These are phyloP conservation scores for Halesus radiatus DNA, from an alignment of 1,140 invertebrate species.

Conservation along the genomic window DNA sequence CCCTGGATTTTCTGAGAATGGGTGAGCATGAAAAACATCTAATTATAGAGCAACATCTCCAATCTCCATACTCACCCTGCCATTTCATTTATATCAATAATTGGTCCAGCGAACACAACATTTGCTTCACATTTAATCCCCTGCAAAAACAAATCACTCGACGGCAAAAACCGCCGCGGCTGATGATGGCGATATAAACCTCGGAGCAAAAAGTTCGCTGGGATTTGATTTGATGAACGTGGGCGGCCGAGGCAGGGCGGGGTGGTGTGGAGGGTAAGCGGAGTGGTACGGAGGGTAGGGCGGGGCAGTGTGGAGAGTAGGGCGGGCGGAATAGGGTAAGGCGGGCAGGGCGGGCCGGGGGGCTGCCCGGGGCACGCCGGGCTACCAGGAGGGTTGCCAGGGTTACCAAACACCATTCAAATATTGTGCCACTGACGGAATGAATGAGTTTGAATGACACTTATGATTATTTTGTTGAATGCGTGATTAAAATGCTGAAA, in stretches of 20 bases:
- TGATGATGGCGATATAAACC: conserved; percentile 12
- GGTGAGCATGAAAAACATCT: no score
- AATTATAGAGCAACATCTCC: no score
- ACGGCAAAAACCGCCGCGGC: conserved; percentile 13
- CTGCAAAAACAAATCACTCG: conserved; percentile 31
- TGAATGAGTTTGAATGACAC: no score
- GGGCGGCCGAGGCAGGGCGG: neutral
- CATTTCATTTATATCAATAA: neutral
- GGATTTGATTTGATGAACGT: conserved; percentile 35
- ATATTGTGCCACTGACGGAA: no score
- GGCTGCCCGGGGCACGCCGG: conserved; percentile 18
- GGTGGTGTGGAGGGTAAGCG: neutral
- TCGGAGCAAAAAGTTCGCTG: conserved; percentile 11
- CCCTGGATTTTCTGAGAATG: no score
- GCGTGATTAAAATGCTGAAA: no score
- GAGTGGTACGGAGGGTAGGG: neutral
- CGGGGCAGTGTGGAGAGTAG: neutral
- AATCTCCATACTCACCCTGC: neutral
- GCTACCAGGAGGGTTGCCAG: neutral
- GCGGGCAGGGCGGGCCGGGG: neutral
- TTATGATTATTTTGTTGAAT: no score
- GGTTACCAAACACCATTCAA: conserved; percentile 18
- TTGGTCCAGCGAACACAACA: neutral
- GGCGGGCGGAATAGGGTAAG: neutral
- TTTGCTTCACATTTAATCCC: conserved; percentile 18